These are phyloP conservation scores for Lepus timidus DNA, from an alignment of 2,113 vertebrate genomes.

Conservation along the genomic window DNA sequence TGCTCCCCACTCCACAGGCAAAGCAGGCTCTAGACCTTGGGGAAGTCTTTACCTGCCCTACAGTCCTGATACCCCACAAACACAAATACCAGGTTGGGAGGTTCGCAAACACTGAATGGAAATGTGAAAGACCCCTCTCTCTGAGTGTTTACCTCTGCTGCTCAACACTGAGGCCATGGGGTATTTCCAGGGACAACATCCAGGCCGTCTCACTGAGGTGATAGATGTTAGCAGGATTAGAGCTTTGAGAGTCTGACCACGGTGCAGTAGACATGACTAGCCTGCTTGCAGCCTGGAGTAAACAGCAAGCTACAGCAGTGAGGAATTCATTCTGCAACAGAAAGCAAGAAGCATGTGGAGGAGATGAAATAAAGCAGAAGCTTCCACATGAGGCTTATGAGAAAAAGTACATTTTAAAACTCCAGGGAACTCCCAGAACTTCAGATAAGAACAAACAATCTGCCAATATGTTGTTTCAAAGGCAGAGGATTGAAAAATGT, in stretches of 20 bases:
- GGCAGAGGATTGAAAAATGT: conserved; percentile 60
- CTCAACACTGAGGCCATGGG: neutral
- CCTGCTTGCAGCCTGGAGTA: neutral
- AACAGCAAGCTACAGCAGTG: neutral
- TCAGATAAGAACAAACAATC: conserved; percentile 71
- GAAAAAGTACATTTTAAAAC: conserved; percentile 59
- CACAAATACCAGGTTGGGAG: neutral
- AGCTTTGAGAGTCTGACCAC: neutral
- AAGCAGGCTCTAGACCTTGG: neutral
- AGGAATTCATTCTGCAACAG: conserved; percentile 36
- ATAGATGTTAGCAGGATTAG: conserved; percentile 40
- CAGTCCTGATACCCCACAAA: neutral
- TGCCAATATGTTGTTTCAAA: conserved; percentile 72
- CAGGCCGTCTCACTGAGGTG: neutral
- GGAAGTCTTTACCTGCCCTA: neutral
- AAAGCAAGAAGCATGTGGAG: conserved; percentile 14
- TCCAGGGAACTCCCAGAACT: conserved; percentile 60
- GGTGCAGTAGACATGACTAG: neutral
- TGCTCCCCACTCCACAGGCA: neutral
- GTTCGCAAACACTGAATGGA: neutral
- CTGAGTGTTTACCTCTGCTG: neutral
- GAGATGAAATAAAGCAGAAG: conserved; percentile 44
- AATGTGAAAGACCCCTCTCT: neutral
- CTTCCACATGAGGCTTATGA: conserved; percentile 67
- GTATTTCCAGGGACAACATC: neutral